Evolutionary conservation across 1,140 invertebrate species (phyloP).

Genomic region (Zaprionus africanus): DNA sequence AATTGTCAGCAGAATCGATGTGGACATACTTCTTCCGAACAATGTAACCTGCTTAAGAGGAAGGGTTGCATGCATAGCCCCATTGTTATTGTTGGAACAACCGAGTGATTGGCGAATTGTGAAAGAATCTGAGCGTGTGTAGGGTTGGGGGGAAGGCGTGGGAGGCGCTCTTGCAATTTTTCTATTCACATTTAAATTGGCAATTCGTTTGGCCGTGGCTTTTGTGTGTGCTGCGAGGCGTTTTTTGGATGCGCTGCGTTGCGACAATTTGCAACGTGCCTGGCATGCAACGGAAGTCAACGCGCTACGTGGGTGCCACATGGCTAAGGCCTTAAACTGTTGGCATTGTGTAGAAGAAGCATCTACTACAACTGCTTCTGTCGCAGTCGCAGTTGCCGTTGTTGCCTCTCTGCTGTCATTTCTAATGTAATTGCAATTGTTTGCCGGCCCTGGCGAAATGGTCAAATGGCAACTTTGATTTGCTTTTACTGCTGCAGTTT

Average conservation of each 20-base stretch:
- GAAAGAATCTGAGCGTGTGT: slow-evolving; percentile 45
- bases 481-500: slow-evolving; percentile 46
- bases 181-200: slow-evolving; percentile 82
- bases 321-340: slow-evolving; percentile 41
- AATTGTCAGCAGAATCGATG: not conserved
- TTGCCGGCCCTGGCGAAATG: slow-evolving; percentile 58
- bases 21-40: not conserved
- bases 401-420: slow-evolving; percentile 44
- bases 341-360: slow-evolving; percentile 18
- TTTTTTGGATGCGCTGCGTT: slow-evolving; percentile 57
- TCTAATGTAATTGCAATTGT: slow-evolving; percentile 82
- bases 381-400: slow-evolving; percentile 1
- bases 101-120: slow-evolving; percentile 76
- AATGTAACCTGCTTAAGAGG: slow-evolving; percentile 1
- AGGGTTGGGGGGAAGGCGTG: slow-evolving; percentile 23
- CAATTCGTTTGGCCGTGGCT: slow-evolving; percentile 77
- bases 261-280: slow-evolving; percentile 82
- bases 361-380: slow-evolving; percentile 5
- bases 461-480: slow-evolving; percentile 48
- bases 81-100: slow-evolving; percentile 55
- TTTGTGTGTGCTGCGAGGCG: slow-evolving; percentile 57
- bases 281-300: slow-evolving; percentile 79
- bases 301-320: slow-evolving; percentile 67
- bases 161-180: slow-evolving; percentile 67
- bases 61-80: slow-evolving; percentile 4